These are phyloP conservation scores for Scaptomyza flava DNA, from an alignment of 2,888 invertebrate species.

Conservation along the genomic window DNA sequence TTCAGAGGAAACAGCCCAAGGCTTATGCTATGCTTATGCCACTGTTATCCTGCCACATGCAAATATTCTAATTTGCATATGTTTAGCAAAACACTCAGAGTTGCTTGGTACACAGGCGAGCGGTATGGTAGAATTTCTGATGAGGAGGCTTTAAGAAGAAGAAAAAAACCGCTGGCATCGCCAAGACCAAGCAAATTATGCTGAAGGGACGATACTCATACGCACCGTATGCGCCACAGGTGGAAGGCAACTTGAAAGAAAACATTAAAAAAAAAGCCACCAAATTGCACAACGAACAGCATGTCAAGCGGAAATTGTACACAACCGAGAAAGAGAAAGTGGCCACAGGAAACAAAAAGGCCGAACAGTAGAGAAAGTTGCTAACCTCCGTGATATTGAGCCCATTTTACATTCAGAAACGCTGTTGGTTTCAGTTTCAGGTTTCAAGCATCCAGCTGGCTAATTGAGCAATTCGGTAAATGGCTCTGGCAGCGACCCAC, in stretches of 20 bases:
- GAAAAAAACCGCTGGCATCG: constrained; percentile 7
- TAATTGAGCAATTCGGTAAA: constrained; percentile 70
- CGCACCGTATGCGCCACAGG: constrained; percentile 67
- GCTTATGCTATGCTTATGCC: constrained; percentile 37
- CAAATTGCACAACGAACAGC: constrained; percentile 58
- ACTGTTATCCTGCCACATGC: constrained; percentile 65
- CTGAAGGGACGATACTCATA: constrained; percentile 40
- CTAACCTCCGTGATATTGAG: not conserved
- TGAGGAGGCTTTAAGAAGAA: constrained; percentile 30
- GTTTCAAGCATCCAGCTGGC: constrained; percentile 49
- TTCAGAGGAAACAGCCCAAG: constrained; percentile 31
- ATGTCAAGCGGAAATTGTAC: constrained; percentile 66
- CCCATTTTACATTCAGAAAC: constrained; percentile 33
- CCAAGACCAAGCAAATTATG: constrained; percentile 42
- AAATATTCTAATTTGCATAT: constrained; percentile 78
- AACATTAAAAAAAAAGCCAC: constrained; percentile 25
- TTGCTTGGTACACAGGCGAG: constrained; percentile 28
- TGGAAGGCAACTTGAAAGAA: constrained; percentile 62
- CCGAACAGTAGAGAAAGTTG: not conserved
- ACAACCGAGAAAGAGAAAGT: constrained; percentile 16
- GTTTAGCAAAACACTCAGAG: constrained; percentile 51
- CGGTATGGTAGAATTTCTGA: constrained; percentile 35
- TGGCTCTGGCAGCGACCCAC: constrained; percentile 43
- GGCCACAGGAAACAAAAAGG: not conserved
- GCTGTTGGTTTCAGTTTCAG: constrained; percentile 41